Evolutionary conservation across 2,113 vertebrate species (phyloP), one percentile per base, ranked within the genome.

Genomic region (Lutjanus erythropterus): DNA sequence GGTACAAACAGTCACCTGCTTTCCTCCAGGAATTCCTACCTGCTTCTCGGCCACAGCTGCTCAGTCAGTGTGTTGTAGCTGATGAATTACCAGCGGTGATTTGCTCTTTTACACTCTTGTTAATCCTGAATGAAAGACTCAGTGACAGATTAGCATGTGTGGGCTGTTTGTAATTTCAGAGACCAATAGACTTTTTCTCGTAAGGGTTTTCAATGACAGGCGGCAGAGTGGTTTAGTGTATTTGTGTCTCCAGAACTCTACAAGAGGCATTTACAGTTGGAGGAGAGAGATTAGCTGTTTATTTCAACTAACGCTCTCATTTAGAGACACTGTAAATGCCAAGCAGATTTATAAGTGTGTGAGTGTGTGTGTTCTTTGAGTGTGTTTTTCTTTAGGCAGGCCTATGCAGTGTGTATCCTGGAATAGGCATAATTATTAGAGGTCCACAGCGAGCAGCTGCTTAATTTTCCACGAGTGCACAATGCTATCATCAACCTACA

Each of bases 101-200:
- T 80, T 76, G 67, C 79, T 86, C 50, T 82, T 65, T 86, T 71
- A 78, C 78, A 68, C 44, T 70, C 60, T 60, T 47, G 70, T 79
- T 86, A 86, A 83, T 82, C 84, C 71, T 55, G 56, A 74, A 73
- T 73, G 65, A 82, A 70, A 75, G 79, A 55, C 74, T 59, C 27
- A 0, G 41, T 64, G 75, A 66, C 70, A 82, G 71, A 86, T 79
- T 66, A 75, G 50, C 2, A 65, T 23, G 27, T 78, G 69, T 69
- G 61, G 56, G 62, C n/a, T 78, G 79, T 65, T 67, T 81, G 71
- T 78, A 33, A 74, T 70, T 79, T 68, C 50, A 70, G 18, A 74
- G 68, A 52, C 74, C 42, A 33, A 46, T 52, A 78, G 41, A 39
- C 35, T 71, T 59, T n/a, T 61, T 9, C 65, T 56, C 15, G 10